Conservation (phyloP, 2,888 invertebrate genomes). For the Ypsolopha scabrella region DNA sequence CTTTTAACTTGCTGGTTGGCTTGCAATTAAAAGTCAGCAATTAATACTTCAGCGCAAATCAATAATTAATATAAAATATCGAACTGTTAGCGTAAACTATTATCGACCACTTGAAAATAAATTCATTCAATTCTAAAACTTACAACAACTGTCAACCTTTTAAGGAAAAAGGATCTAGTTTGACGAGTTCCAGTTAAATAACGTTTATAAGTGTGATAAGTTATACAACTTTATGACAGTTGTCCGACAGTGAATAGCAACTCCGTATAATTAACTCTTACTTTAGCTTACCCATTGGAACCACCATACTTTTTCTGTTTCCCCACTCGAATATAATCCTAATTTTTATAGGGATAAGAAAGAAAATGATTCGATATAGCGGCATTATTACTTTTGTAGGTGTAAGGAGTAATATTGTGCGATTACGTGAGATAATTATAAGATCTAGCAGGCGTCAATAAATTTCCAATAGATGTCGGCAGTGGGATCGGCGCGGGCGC, state of each 20-base stretch:
- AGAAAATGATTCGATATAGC: no score
- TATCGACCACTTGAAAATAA: background rate
- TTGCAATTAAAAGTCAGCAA: background rate
- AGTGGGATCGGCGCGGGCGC: conserved; percentile 16
- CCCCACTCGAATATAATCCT: no score
- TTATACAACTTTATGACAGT: conserved; percentile 1
- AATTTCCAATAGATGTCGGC: conserved; percentile 18
- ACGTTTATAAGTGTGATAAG: conserved; percentile 1
- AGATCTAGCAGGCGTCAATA: conserved; percentile 24
- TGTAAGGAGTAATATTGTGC: background rate
- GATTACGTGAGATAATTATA: conserved; percentile 19
- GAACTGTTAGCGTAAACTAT: background rate
- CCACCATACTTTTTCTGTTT: no score
- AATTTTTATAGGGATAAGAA: no score
- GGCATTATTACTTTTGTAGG: no score
- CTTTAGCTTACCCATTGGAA: background rate
- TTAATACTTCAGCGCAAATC: background rate
- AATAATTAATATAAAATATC: background rate
- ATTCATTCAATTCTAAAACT: conserved; percentile 1
- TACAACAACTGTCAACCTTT: conserved; percentile 1
- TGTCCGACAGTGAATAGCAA: background rate
- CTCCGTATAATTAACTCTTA: background rate
- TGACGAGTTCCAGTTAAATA: background rate
- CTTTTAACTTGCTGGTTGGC: no score
- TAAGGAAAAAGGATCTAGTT: conserved; percentile 2